These are phyloP conservation scores for Rhinolophus ferrumequinum DNA, from an alignment of 2,113 vertebrate species.

Conservation along the genomic window DNA sequence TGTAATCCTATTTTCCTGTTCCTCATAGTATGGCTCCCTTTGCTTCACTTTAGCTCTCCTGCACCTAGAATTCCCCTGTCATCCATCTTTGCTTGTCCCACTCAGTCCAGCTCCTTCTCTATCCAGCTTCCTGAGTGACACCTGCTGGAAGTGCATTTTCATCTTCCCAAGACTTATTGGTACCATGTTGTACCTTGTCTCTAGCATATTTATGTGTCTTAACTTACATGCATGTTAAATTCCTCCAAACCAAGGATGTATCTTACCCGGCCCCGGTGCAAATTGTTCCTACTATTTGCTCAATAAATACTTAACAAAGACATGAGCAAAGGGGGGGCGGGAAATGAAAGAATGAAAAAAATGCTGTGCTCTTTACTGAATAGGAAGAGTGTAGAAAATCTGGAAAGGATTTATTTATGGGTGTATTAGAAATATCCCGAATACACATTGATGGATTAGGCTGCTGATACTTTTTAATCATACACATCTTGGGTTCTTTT, in stretches of 20 bases:
- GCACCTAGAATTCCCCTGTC: too few species aligned
- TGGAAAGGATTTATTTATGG: constrained; percentile 65
- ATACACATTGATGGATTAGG: constrained; percentile 64
- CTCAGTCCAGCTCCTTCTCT: too few species aligned
- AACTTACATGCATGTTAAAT: background rate
- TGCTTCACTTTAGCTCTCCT: fast-evolving
- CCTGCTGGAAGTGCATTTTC: background rate
- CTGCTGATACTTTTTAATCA: constrained; percentile 68
- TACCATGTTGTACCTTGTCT: background rate
- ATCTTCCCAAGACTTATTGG: background rate
- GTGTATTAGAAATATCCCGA: constrained; percentile 30
- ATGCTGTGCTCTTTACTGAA: background rate
- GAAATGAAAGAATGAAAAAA: background rate
- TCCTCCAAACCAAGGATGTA: background rate
- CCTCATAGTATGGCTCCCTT: background rate
- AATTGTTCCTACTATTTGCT: background rate
- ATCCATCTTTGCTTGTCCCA: too few species aligned
- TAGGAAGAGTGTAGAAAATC: background rate
- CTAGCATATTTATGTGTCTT: too few species aligned
- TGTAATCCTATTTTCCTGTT: background rate
- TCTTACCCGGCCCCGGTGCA: background rate
- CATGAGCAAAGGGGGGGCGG: background rate
- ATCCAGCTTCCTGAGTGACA: too few species aligned
- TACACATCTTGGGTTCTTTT: constrained; percentile 65
- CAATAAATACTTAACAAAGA: background rate